Evolutionary conservation across 2,888 invertebrate species (phyloP).

Genomic region (Drosophila buzzatii): DNA sequence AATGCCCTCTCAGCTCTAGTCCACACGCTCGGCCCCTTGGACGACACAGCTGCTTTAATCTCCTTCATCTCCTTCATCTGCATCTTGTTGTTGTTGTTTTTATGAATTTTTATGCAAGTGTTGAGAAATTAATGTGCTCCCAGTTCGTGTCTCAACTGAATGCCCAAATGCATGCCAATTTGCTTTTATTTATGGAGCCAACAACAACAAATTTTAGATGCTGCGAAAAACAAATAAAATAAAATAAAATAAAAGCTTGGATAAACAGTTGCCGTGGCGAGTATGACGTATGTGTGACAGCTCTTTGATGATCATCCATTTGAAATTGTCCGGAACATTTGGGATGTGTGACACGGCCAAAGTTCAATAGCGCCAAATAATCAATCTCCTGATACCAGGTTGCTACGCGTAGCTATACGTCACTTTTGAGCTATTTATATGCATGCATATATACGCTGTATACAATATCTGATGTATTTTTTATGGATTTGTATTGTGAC

Average conservation of each 20-base stretch:
- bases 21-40: constrained; percentile 14
- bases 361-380: constrained; percentile 55
- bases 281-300: constrained; percentile 35
- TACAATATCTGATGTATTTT: neutral
- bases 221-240: constrained; percentile 43
- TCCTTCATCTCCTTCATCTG: neutral
- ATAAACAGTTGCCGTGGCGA: constrained; percentile 31
- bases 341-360: constrained; percentile 32
- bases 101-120: constrained; percentile 79
- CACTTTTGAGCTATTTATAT: constrained; percentile 38
- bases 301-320: constrained; percentile 44
- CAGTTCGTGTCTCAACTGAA: constrained; percentile 59
- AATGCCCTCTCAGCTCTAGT: neutral
- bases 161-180: constrained; percentile 76
- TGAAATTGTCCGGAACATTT: constrained; percentile 17
- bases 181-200: constrained; percentile 72
- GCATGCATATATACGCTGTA: neutral
- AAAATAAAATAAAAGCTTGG: constrained; percentile 28
- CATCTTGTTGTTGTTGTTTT: constrained; percentile 49
- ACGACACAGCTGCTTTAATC: constrained; percentile 71
- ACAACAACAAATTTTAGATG: constrained; percentile 54
- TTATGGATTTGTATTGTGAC: constrained; percentile 57
- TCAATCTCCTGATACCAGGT: constrained; percentile 45
- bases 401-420: constrained; percentile 21
- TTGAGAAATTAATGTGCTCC: constrained; percentile 77